Evolutionary conservation across 2,888 invertebrate species (phyloP), one percentile per base, ranked within the genome.

Genomic region (Pseudococcus viburni): DNA sequence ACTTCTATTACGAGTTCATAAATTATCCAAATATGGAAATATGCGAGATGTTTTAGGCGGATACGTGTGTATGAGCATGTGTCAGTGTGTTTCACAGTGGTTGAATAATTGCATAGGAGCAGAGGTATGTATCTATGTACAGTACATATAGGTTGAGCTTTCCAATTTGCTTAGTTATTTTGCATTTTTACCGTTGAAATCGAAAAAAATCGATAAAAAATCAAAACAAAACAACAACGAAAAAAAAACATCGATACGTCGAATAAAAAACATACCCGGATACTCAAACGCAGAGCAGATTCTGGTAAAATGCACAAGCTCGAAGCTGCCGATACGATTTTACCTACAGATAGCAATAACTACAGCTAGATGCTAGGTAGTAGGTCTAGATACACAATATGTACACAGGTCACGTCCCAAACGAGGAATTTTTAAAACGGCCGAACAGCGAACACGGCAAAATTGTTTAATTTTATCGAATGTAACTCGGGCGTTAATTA

Each of bases 381-480:
- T 42, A 42, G 51, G 11, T 48, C 48, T 48, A 12, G 1, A 51
- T 51, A 51, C 51, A 15, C 15, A 15, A 15, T 12, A 55, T n/a
- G 55, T n/a, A 55, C 8, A 55, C 55, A 55, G 6, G n/a, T 55
- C 55, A 55, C 55, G 55, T 55, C n/a, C 55, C n/a, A 55, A 55
- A 55, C n/a, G 55, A 55, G 55, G 55, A 55, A 55, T 55, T 55
- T 55, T n/a, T 55, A 7, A 55, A 55, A 55, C 55, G 5, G n/a
- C 55, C 15, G n/a, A 55, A 55, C n/a, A 55, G 55, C 55, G 55
- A 55, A 55, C n/a, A 55, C n/a, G 55, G 55, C 55, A 55, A 55
- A 55, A 55, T n/a, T 55, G 55, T n/a, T 55, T 55, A 55, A 55
- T 55, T 55, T 55, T 55, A 55, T 55, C 55, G 55, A 55, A 55